Percentiles rank a stretch among this genome's conserved stretches.
These are phyloP conservation scores for Holothuria scabra DNA, from an alignment of 53 echinoderm and acorn worm genomes.

Conservation along the genomic window DNA sequence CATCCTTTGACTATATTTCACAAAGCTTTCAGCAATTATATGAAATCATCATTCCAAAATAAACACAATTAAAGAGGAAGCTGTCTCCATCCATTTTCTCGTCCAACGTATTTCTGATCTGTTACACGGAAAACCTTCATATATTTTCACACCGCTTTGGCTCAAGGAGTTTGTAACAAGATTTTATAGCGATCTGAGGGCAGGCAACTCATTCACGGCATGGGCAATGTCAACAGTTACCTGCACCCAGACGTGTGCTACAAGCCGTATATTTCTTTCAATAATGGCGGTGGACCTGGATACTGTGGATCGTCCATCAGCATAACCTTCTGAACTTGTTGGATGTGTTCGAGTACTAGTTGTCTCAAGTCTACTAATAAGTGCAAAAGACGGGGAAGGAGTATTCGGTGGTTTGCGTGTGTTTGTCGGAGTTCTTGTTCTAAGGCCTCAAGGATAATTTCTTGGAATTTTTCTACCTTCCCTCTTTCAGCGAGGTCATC, in stretches of 20 bases:
- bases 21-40: too few species aligned
- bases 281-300: constrained; percentile 64
- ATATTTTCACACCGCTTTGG: too few species aligned
- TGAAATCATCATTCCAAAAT: too few species aligned
- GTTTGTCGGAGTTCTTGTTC: constrained; percentile 91
- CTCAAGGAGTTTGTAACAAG: too few species aligned
- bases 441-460: constrained; percentile 88
- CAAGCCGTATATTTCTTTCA: constrained; percentile 93
- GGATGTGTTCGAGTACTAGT: constrained; percentile 93
- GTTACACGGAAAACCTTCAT: too few species aligned
- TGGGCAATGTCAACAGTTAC: too few species aligned
- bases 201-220: too few species aligned
- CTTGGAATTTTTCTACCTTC: constrained; percentile 94
- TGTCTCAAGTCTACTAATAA: constrained; percentile 95
- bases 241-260: constrained; percentile 32
- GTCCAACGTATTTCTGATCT: too few species aligned
- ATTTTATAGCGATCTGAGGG: too few species aligned
- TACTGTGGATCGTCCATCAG: constrained; percentile 77
- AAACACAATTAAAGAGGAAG: too few species aligned
- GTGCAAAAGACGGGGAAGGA: constrained; percentile 84
- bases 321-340: constrained; percentile 95
- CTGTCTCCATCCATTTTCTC: too few species aligned
- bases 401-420: constrained; percentile 78
- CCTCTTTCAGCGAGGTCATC: constrained; percentile 89
- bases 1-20: too few species aligned